Percentiles rank a stretch among this genome's conserved stretches.
These are phyloP conservation scores for Drosophila ananassae DNA, from an alignment of 1,140 invertebrate genomes.

Conservation along the genomic window DNA sequence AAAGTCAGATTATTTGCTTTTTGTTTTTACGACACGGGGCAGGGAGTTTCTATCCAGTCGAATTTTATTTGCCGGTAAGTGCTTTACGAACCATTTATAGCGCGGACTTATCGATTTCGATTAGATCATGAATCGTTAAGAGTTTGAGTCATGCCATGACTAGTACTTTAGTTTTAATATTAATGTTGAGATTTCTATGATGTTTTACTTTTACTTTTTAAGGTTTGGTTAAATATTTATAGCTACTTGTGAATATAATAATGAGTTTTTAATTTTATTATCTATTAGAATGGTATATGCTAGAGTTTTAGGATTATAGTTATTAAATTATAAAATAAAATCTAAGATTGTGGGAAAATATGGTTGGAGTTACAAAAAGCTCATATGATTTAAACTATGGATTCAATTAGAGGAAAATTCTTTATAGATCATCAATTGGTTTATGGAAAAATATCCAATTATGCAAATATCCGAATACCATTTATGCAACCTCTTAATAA, in stretches of 20 bases:
- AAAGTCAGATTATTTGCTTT: conserved; percentile 34
- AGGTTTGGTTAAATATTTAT: not conserved
- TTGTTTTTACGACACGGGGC: conserved; percentile 4
- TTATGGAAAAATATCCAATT: no score
- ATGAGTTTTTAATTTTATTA: not conserved
- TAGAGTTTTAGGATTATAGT: no score
- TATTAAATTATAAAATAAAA: no score
- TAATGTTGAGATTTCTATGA: not conserved
- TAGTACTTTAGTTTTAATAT: conserved; percentile 9
- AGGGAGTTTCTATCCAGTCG: conserved; percentile 20
- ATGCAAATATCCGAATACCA: no score
- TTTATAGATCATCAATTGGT: no score
- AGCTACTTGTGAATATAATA: not conserved
- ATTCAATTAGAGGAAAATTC: no score
- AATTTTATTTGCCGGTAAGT: conserved; percentile 23
- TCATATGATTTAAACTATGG: no score
- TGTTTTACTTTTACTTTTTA: conserved; percentile 28
- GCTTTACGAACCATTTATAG: conserved; percentile 42
- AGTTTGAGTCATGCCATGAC: conserved; percentile 36
- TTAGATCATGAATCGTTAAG: conserved; percentile 40
- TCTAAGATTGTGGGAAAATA: not conserved
- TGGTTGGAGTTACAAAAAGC: not conserved
- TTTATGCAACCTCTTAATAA: not conserved
- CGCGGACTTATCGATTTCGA: conserved; percentile 36
- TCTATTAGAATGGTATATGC: no score